Base-by-base conservation (phyloP, 2,888 invertebrate species). In the Dioctria rufipes region DNA sequence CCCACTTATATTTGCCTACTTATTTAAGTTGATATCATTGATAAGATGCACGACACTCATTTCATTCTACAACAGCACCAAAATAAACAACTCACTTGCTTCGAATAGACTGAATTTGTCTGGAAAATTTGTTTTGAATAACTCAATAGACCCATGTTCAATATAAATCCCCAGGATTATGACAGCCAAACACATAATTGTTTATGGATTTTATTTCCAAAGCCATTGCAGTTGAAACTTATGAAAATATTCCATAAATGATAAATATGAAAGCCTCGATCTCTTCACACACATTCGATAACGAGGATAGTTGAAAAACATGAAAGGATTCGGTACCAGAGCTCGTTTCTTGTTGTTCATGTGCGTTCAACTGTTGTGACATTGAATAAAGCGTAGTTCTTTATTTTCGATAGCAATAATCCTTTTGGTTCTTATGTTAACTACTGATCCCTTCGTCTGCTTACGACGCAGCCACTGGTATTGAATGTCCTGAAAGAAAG, bases 331-430 rank as follows among this genome's bases (percentile, higher is more conserved):
- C 40, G 5, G 49, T 42, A 51, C 3, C 25, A 5, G 49, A 51
- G 37, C 37, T 54, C 43, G 5, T 4, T 46, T 39, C 43, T 61
- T 25, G 13, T 78, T 78, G 25, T 78, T 25, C 78, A 11, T 51
- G 54, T 78, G 65, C 78, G 66, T 66, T 78, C 65, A 78, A 49
- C 78, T 78, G 78, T 9, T 78, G 66, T 78, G 66, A 78, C 51
- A 42, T 66, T 78, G 78, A 78, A 54, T 78, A 77, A 77, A 77
- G 49, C 51, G 42, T 42, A 73, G 42, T 39, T 54, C 40, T 43
- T 60, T 6, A 8, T 39, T 39, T 13, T 60, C 43, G 2, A 40
- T 4, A 46, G 66, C 42, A 40, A n/a, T 58, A 66, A 66, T 66
- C 65, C 63, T 66, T 66, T 78, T 40, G 43, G 63, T 37, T 6